Conservation (phyloP, 2,888 invertebrate species). For the Pardosa pseudoannulata region DNA sequence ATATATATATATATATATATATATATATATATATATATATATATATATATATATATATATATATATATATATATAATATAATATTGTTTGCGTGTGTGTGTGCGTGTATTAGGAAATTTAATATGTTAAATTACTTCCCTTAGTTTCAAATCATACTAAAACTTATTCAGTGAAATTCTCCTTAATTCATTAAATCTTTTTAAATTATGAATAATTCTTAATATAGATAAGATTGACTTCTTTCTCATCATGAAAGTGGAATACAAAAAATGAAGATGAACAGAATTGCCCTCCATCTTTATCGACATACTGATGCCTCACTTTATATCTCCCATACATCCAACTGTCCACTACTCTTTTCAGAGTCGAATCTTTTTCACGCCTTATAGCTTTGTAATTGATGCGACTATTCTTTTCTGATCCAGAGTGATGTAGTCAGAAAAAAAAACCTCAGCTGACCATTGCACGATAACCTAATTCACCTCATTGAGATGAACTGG, state of each 20-base stretch:
- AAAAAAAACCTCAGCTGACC: slow-evolving; percentile 67
- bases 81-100: too few relatives aligned
- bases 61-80: too few relatives aligned
- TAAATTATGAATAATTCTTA: too few relatives aligned
- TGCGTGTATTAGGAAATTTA: too few relatives aligned
- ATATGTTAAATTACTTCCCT: too few relatives aligned
- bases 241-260: background rate
- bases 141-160: too few relatives aligned
- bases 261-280: slow-evolving; percentile 48
- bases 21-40: too few relatives aligned
- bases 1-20: too few relatives aligned
- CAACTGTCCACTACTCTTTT: slow-evolving; percentile 1
- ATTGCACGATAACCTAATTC: slow-evolving; percentile 68
- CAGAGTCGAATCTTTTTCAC: slow-evolving; percentile 61
- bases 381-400: slow-evolving; percentile 51
- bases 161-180: too few relatives aligned
- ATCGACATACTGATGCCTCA: slow-evolving; percentile 54
- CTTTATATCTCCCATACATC: slow-evolving; percentile 36
- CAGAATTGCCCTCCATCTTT: slow-evolving; percentile 26
- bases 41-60: too few relatives aligned
- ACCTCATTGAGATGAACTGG: slow-evolving; percentile 70
- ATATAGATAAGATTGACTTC: background rate
- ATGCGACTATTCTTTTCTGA: slow-evolving; percentile 24
- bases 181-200: too few relatives aligned
- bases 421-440: background rate